Evolutionary conservation across 2,113 vertebrate species (phyloP).

Genomic region (Puntigrus tetrazona): DNA sequence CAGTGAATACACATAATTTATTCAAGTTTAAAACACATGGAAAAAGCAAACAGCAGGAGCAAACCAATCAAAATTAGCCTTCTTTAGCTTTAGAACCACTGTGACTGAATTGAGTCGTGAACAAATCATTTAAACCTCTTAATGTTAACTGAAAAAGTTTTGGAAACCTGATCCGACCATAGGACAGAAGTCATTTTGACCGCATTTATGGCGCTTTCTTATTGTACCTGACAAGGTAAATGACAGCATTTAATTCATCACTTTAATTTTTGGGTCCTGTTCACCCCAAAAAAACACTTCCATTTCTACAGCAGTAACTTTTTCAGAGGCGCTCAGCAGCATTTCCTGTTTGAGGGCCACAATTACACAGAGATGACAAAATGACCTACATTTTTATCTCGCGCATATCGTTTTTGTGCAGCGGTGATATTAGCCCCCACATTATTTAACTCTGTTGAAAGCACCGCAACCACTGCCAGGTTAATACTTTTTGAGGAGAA

Average conservation of each 20-base stretch:
- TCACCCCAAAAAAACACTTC: background rate
- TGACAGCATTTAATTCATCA: background rate
- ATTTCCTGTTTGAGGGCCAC: background rate
- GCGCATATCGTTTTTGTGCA: background rate
- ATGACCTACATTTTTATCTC: background rate
- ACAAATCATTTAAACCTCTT: background rate
- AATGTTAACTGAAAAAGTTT: background rate
- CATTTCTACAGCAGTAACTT: background rate
- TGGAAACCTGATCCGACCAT: background rate
- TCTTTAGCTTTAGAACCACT: background rate
- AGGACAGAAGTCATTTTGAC: background rate
- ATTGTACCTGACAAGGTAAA: background rate
- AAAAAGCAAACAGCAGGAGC: background rate
- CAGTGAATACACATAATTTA: no score
- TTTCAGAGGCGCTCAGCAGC: background rate
- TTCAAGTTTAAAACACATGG: no score
- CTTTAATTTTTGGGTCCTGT: background rate
- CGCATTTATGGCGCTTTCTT: background rate
- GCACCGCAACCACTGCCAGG: background rate
- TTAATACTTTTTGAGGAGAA: slow-evolving; percentile 20
- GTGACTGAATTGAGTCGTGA: background rate
- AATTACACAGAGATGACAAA: background rate
- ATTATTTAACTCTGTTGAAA: background rate
- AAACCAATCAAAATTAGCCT: background rate
- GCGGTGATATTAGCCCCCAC: background rate